Conservation (phyloP, 2,113 vertebrate genomes). For the Sciurus niger region DNA sequence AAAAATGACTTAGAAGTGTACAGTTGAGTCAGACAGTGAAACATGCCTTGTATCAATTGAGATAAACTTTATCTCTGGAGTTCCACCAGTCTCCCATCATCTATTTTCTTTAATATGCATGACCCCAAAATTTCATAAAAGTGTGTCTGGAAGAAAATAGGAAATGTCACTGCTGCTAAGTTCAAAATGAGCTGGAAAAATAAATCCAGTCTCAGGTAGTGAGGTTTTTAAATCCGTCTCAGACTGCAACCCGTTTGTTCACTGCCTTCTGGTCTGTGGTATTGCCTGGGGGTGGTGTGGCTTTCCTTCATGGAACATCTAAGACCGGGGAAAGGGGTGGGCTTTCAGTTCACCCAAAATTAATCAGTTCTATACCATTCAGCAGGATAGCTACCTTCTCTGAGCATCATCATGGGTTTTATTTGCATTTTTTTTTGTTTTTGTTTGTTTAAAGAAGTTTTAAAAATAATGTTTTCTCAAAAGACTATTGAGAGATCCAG, state of each 20-base stretch:
- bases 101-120: constrained; percentile 22
- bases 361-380: not conserved
- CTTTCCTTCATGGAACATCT: not conserved
- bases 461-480: not conserved
- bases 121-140: not conserved
- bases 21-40: not conserved
- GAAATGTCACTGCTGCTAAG: not conserved
- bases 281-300: rapidly evolving
- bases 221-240: not conserved
- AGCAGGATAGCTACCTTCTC: not conserved
- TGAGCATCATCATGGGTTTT: not conserved
- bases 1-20: not conserved
- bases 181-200: not conserved
- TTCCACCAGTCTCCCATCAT: not conserved
- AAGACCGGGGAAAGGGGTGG: too few relatives aligned
- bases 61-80: not conserved
- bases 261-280: not conserved
- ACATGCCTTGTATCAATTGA: not conserved
- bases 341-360: too few relatives aligned
- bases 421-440: not conserved
- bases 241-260: not conserved
- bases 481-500: not conserved
- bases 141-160: constrained; percentile 3
- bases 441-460: not conserved
- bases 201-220: not conserved